phyloP scores from a whole-genome alignment of 1,140 invertebrate genomes.

The Caenorhabditis inopinata region DNA sequence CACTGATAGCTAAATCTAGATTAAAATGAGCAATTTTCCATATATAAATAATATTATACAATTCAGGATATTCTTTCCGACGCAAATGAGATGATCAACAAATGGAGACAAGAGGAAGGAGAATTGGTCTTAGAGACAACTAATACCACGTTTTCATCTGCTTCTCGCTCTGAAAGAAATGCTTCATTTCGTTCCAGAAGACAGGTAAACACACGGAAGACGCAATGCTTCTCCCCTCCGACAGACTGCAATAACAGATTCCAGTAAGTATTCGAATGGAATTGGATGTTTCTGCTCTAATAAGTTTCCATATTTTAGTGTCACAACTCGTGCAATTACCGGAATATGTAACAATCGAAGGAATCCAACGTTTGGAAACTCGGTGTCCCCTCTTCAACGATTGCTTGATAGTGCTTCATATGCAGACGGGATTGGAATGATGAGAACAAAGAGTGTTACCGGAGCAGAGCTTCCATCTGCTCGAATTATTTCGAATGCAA shows the following conservation, averaged over 20 bases:
- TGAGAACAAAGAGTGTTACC: not conserved
- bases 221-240: not conserved
- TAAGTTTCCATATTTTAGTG: constrained; percentile 1
- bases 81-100: not conserved
- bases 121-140: not conserved
- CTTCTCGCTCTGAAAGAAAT: not conserved
- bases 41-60: not conserved
- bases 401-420: constrained; percentile 28
- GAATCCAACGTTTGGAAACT: constrained; percentile 76
- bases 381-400: not conserved
- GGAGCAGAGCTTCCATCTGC: constrained; percentile 33
- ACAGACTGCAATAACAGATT: constrained; percentile 17
- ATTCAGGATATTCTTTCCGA: not conserved
- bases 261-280: constrained; percentile 1
- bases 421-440: constrained; percentile 34
- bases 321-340: constrained; percentile 73
- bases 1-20: too few relatives aligned
- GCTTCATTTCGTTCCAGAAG: not conserved
- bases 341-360: constrained; percentile 86
- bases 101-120: not conserved
- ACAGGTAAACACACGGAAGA: not conserved
- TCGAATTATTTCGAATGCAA: constrained; percentile 24
- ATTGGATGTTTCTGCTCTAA: not conserved
- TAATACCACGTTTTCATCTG: not conserved
- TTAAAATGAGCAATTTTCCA: too few relatives aligned